Evolutionary conservation across 2,113 vertebrate species (phyloP), one percentile per base, ranked within the genome.

Genomic region (Esox niger): DNA sequence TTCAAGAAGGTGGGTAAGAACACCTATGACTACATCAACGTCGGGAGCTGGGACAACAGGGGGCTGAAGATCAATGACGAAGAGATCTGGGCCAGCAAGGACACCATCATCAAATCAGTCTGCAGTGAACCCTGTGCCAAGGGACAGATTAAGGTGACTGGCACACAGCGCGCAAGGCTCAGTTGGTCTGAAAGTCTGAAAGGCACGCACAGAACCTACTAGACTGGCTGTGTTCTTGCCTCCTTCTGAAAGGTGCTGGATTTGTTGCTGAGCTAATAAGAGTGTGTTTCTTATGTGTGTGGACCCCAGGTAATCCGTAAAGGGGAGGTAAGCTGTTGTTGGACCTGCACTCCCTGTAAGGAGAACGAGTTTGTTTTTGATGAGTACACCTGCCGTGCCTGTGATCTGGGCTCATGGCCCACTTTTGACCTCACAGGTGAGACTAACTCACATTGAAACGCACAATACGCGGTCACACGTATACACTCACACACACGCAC

Each of bases 1-100:
- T 98, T 99, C 79, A 98, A 98, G 87, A 95, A 98, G 92, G 98
- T 97, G 94, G 95, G 94, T 5, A 98, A 98, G 81, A 96, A 98
- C 79, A 95, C 95, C 79, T 98, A 94, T 67, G 96, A 98, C 87
- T 99, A 99, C 79, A 94, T 97, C 67, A 97, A 95, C 17, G 92
- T 99, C 78, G 97, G 97, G 66, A 98, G 95, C 71, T 99, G 97
- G 97, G 97, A 98, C 86, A 97, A 94, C 26, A 94, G 96, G 1
- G 96, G 98, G 61, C 81, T 99, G 79, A 97, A 94, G 88, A 99
- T 98, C 87, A 92, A 95, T 0, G 96, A 98, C 38, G 93, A 95
- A 38, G 95, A 97, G 88, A 95, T 99, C 59, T 99, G 97, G 97
- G 86, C 95, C 56, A 97, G 87, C 83, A 95, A 94, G 86, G 95